These are phyloP conservation scores for Danaus plexippus DNA, from an alignment of 1,140 invertebrate genomes.

Conservation along the genomic window DNA sequence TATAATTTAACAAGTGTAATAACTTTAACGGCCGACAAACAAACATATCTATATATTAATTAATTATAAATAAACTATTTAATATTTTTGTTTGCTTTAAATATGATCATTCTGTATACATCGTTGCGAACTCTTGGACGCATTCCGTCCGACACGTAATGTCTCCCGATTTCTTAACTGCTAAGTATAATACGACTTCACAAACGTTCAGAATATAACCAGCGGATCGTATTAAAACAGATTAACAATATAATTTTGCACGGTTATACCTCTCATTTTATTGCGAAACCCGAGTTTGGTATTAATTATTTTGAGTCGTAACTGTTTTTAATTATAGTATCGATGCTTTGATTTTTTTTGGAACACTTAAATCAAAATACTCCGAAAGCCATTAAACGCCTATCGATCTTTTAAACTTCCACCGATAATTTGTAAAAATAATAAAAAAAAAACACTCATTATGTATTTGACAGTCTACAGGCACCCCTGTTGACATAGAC, in stretches of 20 bases:
- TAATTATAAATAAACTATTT: too few relatives aligned
- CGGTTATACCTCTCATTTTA: conserved; percentile 7
- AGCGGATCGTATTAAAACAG: not conserved
- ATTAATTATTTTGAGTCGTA: conserved; percentile 2
- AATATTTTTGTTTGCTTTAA: too few relatives aligned
- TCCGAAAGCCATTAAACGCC: conserved; percentile 33
- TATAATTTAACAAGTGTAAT: too few relatives aligned
- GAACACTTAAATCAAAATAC: conserved; percentile 25
- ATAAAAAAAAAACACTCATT: conserved; percentile 50
- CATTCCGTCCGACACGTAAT: conserved; percentile 56
- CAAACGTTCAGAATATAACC: not conserved
- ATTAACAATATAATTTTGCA: conserved; percentile 4
- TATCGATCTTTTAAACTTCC: conserved; percentile 45
- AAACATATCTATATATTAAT: too few relatives aligned
- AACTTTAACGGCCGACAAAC: too few relatives aligned
- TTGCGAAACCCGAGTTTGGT: conserved; percentile 1
- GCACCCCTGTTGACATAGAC: conserved; percentile 26
- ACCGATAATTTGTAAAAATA: conserved; percentile 33
- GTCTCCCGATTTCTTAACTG: conserved; percentile 29
- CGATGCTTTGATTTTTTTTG: conserved; percentile 17
- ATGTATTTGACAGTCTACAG: conserved; percentile 59
- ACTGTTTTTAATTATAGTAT: conserved; percentile 6
- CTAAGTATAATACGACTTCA: conserved; percentile 14
- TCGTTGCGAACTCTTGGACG: conserved; percentile 39
- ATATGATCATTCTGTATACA: conserved; percentile 38